Base-by-base conservation (phyloP, 2,888 invertebrate genomes). In the Eumerus sabulonum region DNA sequence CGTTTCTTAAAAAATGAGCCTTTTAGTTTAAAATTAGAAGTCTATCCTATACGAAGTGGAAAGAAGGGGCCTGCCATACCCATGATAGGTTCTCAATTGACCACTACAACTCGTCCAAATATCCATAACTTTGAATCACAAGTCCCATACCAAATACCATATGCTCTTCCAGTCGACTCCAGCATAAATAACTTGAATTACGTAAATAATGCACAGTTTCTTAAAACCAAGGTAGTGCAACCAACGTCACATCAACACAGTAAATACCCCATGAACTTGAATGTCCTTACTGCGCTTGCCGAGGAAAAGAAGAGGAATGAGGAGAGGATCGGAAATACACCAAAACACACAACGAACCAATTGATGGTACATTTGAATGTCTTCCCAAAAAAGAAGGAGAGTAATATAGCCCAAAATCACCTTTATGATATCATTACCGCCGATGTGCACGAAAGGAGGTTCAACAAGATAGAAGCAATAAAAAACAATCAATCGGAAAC, bases 331-430 rank as follows among this genome's bases (percentile, higher is more conserved):
- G 27, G n/a, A n/a, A 57, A 63, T 9, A 70, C 63, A 54, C 19
- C 51, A 9, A 68, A 81, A 13, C 83, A 87, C 9, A 88, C 87
- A 27, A 86, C 88, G n/a, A 90, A 91, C 44, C 92, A 92, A 35
- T 91, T 93, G 89, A 89, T 93, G 83, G 90, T 93, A 4, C 92
- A 93, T 73, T 87, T 93, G n/a, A 93, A 93, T 87, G 87, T 93
- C 9, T 93, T 91, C 84, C 92, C 91, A 0, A 90, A 91, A 60
- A 90, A 89, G 70, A 91, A 90, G 14, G 79, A 68, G 4, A 74
- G 17, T 5, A 14, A 12, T 14, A 45, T 56, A 12, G 57, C 67
- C 0, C 79, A 64, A 40, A 74, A 74, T 9, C 79, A 79, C 42
- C 36, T 79, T 0, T 79, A 79, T 35, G 79, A 79, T 51, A 59